phyloP scores from a whole-genome alignment of 2,888 invertebrate species.

The Rhagophthalmus giganteus region DNA sequence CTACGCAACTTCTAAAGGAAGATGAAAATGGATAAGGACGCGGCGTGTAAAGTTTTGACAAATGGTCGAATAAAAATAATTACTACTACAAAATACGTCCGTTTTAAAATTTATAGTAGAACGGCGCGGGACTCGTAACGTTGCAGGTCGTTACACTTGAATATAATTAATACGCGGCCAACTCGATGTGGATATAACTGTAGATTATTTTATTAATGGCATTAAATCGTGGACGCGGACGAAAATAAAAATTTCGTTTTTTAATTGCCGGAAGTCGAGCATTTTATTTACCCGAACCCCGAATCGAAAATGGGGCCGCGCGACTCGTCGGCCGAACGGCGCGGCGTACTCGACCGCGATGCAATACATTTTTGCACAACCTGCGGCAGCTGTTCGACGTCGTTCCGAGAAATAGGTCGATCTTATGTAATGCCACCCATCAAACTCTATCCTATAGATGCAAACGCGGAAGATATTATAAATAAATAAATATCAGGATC shows the following conservation, averaged over 20 bases:
- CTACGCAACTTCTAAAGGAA: neutral
- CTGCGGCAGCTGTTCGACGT: neutral
- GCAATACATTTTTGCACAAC: neutral
- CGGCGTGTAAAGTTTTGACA: slow-evolving; percentile 3
- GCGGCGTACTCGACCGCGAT: no score
- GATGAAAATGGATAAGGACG: no score
- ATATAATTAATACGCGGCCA: neutral
- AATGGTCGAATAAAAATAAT: slow-evolving; percentile 1
- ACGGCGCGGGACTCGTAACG: neutral
- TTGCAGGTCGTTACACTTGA: slow-evolving; percentile 1
- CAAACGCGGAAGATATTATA: neutral
- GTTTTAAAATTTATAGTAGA: neutral
- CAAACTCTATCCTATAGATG: no score
- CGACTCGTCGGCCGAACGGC: no score
- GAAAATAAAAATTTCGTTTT: neutral
- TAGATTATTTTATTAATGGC: neutral
- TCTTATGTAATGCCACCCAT: neutral
- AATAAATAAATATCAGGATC: no score
- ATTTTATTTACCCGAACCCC: no score
- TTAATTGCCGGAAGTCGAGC: neutral
- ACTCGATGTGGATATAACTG: neutral
- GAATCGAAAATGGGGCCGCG: no score
- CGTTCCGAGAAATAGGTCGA: slow-evolving; percentile 1
- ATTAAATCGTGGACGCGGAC: no score
- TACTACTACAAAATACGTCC: neutral